Conservation (phyloP, 2,797 vertebrate genomes). For the Vultur gryphus region DNA sequence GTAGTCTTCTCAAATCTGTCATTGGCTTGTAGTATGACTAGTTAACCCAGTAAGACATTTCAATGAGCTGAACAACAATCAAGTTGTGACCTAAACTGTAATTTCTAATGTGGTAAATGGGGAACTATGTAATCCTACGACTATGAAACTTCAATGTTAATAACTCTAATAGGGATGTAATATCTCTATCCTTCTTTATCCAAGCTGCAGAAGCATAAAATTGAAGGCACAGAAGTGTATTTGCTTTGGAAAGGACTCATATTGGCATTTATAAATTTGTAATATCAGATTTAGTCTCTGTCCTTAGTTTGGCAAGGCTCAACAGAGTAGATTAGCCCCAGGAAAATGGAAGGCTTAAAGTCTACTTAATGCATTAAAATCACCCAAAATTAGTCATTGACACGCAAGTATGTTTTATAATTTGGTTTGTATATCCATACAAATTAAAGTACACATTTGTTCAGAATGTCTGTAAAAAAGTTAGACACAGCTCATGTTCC, state of each 20-base stretch:
- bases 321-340: neutral
- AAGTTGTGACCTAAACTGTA: neutral
- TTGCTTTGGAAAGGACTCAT: conserved; percentile 39
- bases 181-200: neutral
- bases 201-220: conserved; percentile 19
- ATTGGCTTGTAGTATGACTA: neutral
- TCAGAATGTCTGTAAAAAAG: neutral
- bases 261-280: conserved; percentile 29
- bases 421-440: neutral
- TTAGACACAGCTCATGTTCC: neutral
- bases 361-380: conserved; percentile 40
- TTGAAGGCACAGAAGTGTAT: conserved; percentile 1
- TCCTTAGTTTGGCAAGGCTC: conserved; percentile 48
- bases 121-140: neutral
- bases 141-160: neutral
- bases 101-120: neutral
- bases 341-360: conserved; percentile 45
- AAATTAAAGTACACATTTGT: conserved; percentile 1
- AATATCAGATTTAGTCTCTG: conserved; percentile 48
- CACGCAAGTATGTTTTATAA: neutral
- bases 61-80: neutral
- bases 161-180: neutral
- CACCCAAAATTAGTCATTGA: neutral
- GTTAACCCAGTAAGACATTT: neutral
- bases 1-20: neutral